Base-by-base conservation (phyloP, 2,113 vertebrate species). In the Chunga burmeisteri region DNA sequence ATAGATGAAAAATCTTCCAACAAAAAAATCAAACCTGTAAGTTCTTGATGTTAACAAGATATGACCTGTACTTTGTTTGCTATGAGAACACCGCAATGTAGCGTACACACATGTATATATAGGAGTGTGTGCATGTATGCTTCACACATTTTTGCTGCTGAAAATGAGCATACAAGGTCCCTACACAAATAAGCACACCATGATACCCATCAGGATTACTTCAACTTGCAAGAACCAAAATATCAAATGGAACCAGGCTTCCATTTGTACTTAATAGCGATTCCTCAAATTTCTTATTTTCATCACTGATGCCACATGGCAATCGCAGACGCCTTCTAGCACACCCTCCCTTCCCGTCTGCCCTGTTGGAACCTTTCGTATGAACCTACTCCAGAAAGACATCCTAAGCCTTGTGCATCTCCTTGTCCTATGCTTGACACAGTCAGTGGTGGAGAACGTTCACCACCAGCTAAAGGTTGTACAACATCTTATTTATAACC, bases 91-190 rank as follows among this genome's bases (percentile, higher is more conserved):
- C 18, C 56, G 49, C 16, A 36, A 44, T 4, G 3, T 13, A 94
- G 62, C 25, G 25, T 22, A 49, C 3, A 38, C 49, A 67, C 4
- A 22, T 2, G 4, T 12, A 8, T 16, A 38, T 25, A 9, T 17
- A 42, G 7, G 6, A 10, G 15, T 5, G 6, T 11, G 3, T 4
- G 5, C 30, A 23, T 5, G 9, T 4, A 6, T 18, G 40, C 29
- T 93, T 91, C 87, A 78, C 56, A 42, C 6, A 34, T 71, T 72
- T 81, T 90, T 52, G 14, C 75, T 74, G 88, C 94, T 94, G 83
- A 92, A 94, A 95, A 90, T 26, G 4, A 95, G 30, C 16, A 74
- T 30, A 34, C 7, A 36, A 83, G 3, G 22, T 58, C 26, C 27
- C 59, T 55, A 73, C 7, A 44, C 34, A 63, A 53, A 62, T n/a